phyloP scores from a whole-genome alignment of 2,797 vertebrate genomes.

The Muraenolepis orangiensis region DNA sequence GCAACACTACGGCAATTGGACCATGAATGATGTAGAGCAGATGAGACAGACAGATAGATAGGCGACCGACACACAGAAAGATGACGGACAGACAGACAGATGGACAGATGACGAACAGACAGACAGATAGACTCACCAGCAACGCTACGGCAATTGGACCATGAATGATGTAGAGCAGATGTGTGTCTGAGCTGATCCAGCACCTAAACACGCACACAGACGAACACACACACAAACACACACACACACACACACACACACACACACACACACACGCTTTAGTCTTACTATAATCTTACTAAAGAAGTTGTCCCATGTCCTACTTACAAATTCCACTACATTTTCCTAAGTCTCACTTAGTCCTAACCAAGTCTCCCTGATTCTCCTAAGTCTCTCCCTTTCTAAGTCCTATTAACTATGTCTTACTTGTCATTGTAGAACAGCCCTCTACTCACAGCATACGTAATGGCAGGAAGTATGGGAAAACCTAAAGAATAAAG shows the following conservation, averaged over 20 bases:
- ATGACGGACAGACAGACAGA: neutral
- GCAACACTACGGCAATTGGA: too few species aligned
- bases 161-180: constrained; percentile 72
- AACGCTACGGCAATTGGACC: constrained; percentile 75
- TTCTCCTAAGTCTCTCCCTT: too few species aligned
- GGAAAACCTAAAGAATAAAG: constrained; percentile 70
- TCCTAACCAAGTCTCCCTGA: too few species aligned
- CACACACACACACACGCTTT: constrained; percentile 7
- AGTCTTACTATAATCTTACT: too few species aligned
- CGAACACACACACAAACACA: neutral
- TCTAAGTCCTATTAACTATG: neutral
- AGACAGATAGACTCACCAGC: constrained; percentile 62
- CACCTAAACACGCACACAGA: constrained; percentile 62
- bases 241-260: neutral
- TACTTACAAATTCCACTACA: too few species aligned
- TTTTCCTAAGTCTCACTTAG: too few species aligned
- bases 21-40: too few species aligned
- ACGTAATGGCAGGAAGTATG: constrained; percentile 67
- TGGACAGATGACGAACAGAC: neutral
- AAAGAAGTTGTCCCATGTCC: neutral
- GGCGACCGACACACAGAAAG: neutral
- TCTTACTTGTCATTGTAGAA: constrained; percentile 74
- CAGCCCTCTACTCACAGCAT: constrained; percentile 69
- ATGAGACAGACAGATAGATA: neutral
- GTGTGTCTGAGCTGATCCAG: constrained; percentile 68